A percentile compares a stretch with the other conserved stretches of the same genome.
phyloP scores from a whole-genome alignment of 2,113 vertebrate species.

The Gymnogyps californianus region DNA sequence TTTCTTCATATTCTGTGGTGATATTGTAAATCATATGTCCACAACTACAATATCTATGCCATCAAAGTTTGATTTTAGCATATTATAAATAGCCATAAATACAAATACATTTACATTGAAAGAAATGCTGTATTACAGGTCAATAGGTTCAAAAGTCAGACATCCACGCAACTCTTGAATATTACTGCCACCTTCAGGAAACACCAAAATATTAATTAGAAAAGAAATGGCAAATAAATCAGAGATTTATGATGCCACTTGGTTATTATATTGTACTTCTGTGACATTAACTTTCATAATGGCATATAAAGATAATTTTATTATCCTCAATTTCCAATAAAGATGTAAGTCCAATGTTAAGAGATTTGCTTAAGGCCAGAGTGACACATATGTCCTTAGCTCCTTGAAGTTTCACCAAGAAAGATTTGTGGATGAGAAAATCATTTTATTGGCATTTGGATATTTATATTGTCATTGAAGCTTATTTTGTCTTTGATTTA shows the following conservation, averaged over 20 bases:
- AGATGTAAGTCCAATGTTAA: not conserved
- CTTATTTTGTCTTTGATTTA: not conserved
- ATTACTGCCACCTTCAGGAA: conserved; percentile 61
- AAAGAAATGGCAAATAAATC: not conserved
- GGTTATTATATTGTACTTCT: not conserved
- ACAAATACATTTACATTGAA: not conserved
- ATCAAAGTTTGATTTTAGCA: not conserved
- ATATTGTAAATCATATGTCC: not conserved
- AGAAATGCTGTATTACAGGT: not conserved
- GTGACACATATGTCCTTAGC: not conserved
- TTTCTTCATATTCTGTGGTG: not conserved
- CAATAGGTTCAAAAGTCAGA: conserved; percentile 7
- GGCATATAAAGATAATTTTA: not conserved
- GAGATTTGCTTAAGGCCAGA: not conserved
- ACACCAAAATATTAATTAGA: not conserved
- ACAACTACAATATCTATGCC: not conserved
- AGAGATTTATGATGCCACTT: not conserved
- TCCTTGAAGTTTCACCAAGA: not conserved
- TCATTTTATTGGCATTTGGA: not conserved
- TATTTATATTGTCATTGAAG: not conserved
- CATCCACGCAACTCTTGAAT: not conserved
- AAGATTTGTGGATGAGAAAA: not conserved
- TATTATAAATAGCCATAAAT: not conserved
- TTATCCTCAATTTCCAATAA: not conserved
- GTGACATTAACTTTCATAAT: not conserved